A percentile compares a stretch with the other conserved stretches of the same genome.
These are phyloP conservation scores for Chaenocephalus aceratus DNA, from an alignment of 2,113 vertebrate genomes.

Conservation along the genomic window DNA sequence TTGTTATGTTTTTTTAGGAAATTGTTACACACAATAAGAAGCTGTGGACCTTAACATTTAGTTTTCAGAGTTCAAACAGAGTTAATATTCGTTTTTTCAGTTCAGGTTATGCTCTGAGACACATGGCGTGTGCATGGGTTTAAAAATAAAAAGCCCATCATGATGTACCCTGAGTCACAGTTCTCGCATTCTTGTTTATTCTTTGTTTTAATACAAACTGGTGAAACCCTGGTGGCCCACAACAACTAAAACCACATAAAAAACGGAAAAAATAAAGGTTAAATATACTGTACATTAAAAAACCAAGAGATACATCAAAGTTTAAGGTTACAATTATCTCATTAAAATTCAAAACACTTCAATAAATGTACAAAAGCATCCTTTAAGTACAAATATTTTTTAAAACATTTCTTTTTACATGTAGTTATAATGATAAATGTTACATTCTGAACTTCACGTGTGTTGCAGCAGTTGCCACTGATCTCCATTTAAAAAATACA, in stretches of 20 bases:
- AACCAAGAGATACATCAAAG: neutral
- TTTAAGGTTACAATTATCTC: neutral
- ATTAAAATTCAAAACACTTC: neutral
- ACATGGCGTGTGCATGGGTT: neutral
- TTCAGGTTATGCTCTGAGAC: slow-evolving; percentile 19
- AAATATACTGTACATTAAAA: neutral
- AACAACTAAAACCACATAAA: neutral
- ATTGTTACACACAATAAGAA: neutral
- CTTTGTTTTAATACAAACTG: neutral
- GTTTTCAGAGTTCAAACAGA: too few species aligned
- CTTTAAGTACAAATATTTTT: too few species aligned
- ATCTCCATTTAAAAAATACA: slow-evolving; percentile 33
- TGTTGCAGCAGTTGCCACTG: neutral
- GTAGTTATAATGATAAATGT: too few species aligned
- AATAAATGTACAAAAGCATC: too few species aligned
- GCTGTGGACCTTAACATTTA: neutral
- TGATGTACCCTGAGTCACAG: neutral
- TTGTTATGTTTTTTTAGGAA: neutral
- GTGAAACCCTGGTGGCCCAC: neutral
- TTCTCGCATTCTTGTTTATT: neutral
- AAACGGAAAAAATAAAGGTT: neutral
- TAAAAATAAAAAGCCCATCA: slow-evolving; percentile 15
- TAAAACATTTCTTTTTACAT: too few species aligned
- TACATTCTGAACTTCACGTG: too few species aligned
- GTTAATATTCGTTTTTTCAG: neutral